Conservation (phyloP, 2,888 invertebrate species). For the Yponomeuta evonymella region DNA sequence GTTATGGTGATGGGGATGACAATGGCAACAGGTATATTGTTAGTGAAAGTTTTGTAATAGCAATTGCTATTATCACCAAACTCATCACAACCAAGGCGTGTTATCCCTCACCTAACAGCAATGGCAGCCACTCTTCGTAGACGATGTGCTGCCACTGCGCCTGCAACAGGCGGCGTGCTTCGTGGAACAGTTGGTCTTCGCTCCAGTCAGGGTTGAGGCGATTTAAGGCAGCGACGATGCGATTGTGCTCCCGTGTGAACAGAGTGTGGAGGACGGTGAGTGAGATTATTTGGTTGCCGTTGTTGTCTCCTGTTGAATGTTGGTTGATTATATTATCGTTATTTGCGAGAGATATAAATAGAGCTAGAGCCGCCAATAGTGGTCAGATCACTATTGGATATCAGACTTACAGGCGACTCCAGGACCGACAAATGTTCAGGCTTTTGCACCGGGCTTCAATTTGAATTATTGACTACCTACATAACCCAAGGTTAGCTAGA, state of each 20-base stretch:
- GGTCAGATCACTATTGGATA: no score
- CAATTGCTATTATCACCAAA: background rate
- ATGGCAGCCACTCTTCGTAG: constrained; percentile 88
- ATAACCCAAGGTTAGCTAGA: no score
- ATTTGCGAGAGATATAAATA: no score
- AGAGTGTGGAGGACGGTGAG: constrained; percentile 84
- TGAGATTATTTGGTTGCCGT: constrained; percentile 86
- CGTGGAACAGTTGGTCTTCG: constrained; percentile 84
- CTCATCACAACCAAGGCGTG: background rate
- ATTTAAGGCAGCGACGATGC: constrained; percentile 78
- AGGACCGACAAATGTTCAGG: no score
- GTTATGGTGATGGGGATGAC: background rate
- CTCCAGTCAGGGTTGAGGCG: constrained; percentile 84
- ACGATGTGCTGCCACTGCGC: constrained; percentile 87
- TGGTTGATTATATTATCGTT: no score
- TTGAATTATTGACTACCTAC: no score
- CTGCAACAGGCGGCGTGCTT: constrained; percentile 82
- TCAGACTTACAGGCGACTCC: no score
- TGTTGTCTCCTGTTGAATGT: constrained; percentile 78
- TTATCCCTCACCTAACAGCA: constrained; percentile 78
- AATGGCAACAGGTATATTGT: no score
- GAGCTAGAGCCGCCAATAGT: no score
- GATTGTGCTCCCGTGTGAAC: constrained; percentile 88
- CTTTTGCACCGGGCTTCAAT: no score
- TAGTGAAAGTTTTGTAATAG: no score